Base-by-base conservation (phyloP, 2,797 vertebrate species). In the Rhinella marina region DNA sequence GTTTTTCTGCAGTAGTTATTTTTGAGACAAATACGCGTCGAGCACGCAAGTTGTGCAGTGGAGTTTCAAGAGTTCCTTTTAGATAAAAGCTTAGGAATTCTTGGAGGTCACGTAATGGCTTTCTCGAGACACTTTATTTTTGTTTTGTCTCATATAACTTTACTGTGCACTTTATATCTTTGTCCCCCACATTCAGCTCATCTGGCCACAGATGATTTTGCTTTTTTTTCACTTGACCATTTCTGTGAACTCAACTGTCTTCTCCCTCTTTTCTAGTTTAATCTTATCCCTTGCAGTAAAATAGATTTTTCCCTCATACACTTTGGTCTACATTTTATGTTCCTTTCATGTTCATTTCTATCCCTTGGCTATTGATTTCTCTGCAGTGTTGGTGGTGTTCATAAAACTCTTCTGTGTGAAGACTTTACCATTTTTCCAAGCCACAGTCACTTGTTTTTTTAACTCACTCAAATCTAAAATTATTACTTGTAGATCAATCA, bases 301-400 rank as follows among this genome's bases (percentile, higher is more conserved):
- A 84, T 79, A 72, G 81, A 21, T 85, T 85, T 88, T 59, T 54
- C 77, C 66, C 59, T 72, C 68, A 66, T 68, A 72, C 76, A 52
- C 70, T 86, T 85, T 86, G 83, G 81, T 84, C 48, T 76, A 70
- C 72, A 57, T 84, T 78, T 87, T 87, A 81, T 72, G 48, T 73
- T 76, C 11, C 83, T 88, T 88, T 88, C 72, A 85, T 85, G 50
- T 81, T 88, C 64, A 32, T 76, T 75, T 13, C 81, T 85, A 57
- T 88, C 87, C 84, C 81, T 79, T 17, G 66, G 87, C 87, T 85
- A 81, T 66, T 80, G 54, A 81, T 85, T 84, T 79, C 54, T 78
- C 75, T 50, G 64, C 66, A 50, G 62, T 32, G 56, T 78, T 78
- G 75, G 27, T 84, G 82, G 64, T 73, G 62, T 84, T 70, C n/a